Conservation (phyloP, 2,888 invertebrate genomes). For the Protodeltote pygarga region DNA sequence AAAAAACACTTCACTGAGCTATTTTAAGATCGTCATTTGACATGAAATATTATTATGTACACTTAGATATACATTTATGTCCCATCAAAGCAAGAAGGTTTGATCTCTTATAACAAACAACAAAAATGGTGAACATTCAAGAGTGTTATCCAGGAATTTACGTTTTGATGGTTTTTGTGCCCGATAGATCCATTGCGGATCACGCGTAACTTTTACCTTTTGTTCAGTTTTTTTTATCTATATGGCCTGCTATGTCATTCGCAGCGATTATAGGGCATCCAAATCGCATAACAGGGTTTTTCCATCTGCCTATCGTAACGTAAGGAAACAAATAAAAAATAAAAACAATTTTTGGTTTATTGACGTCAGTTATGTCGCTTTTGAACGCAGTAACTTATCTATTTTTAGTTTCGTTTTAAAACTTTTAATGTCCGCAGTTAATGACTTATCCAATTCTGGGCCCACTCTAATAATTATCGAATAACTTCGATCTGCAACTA, state of each 20-base stretch:
- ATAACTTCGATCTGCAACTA: too few relatives aligned
- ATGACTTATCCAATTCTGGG: too few relatives aligned
- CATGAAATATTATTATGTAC: background rate
- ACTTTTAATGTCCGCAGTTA: background rate
- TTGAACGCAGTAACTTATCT: background rate
- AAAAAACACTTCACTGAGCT: background rate
- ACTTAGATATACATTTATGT: background rate
- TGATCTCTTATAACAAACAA: background rate
- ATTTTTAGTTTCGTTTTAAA: background rate
- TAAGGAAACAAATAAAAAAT: background rate
- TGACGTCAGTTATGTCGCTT: too few relatives aligned
- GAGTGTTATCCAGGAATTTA: background rate
- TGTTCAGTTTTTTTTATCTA: background rate
- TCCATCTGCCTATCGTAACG: slow-evolving; percentile 9
- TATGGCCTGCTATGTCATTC: slow-evolving; percentile 4
- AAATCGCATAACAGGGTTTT: slow-evolving; percentile 28
- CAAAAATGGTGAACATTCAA: background rate
- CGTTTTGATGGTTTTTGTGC: too few relatives aligned
- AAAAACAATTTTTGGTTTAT: too few relatives aligned
- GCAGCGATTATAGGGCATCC: slow-evolving; percentile 14
- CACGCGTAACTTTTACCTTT: background rate
- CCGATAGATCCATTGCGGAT: too few relatives aligned
- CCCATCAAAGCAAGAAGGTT: background rate
- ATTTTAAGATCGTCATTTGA: background rate
- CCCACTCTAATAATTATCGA: too few relatives aligned